A percentile compares a stretch with the other conserved stretches of the same genome.
phyloP scores from a whole-genome alignment of 2,113 vertebrate species.

The Holacanthus passer region DNA sequence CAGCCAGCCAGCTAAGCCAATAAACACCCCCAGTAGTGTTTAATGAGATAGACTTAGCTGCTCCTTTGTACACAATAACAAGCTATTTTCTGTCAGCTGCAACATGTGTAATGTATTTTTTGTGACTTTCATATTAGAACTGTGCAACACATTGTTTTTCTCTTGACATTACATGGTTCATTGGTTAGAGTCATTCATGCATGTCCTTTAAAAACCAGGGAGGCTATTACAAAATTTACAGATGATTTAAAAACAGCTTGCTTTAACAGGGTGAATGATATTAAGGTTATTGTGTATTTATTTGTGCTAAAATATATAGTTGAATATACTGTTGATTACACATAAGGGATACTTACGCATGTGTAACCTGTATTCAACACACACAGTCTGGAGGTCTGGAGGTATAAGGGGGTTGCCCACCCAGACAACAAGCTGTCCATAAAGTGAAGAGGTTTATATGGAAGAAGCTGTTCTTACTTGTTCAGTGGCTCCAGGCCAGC shows the following conservation, averaged over 20 bases:
- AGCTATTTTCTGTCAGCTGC: constrained; percentile 11
- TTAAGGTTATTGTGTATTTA: constrained; percentile 1
- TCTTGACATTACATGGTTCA: not conserved
- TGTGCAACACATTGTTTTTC: constrained; percentile 20
- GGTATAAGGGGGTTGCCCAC: constrained; percentile 36
- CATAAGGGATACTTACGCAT: not conserved
- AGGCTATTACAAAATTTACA: not conserved
- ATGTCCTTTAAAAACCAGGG: not conserved
- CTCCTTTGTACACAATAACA: constrained; percentile 54
- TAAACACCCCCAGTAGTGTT: constrained; percentile 67
- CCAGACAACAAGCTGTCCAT: constrained; percentile 63
- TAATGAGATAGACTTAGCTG: constrained; percentile 66
- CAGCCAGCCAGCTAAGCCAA: constrained; percentile 58
- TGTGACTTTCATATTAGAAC: constrained; percentile 1
- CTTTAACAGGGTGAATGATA: not conserved
- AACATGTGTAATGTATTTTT: constrained; percentile 34
- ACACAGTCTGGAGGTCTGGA: not conserved
- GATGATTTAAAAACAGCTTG: not conserved
- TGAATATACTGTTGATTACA: not conserved
- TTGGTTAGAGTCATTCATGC: not conserved
- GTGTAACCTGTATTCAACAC: constrained; percentile 23
- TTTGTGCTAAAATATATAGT: not conserved
- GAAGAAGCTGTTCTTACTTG: constrained; percentile 79
- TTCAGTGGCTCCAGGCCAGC: constrained; percentile 75
- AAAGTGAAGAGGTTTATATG: constrained; percentile 65